Evolutionary conservation across 1,140 invertebrate species (phyloP).

Genomic region (Plectrocnemia conspersa): DNA sequence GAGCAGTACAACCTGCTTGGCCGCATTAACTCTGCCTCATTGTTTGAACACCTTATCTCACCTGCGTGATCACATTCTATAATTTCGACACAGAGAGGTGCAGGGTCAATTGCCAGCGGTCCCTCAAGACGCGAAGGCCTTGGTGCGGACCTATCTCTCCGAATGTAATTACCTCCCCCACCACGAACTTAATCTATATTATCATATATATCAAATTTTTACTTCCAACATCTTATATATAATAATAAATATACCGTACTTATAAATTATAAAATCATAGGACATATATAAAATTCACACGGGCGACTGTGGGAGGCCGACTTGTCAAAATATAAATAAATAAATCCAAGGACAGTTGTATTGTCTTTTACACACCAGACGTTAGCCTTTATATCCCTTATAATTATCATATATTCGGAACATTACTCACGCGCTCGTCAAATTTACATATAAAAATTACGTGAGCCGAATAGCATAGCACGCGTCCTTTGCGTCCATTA

Average conservation of each 20-base stretch:
- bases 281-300: too few species aligned
- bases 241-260: too few species aligned
- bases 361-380: neutral
- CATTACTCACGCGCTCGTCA: constrained; percentile 14
- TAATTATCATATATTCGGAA: neutral
- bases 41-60: constrained; percentile 20
- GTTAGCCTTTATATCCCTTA: neutral
- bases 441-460: constrained; percentile 19
- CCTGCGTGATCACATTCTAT: constrained; percentile 10
- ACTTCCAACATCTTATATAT: too few species aligned
- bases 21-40: constrained; percentile 18
- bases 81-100: constrained; percentile 4
- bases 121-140: too few species aligned
- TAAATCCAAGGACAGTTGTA: neutral
- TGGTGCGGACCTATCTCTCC: too few species aligned
- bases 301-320: neutral
- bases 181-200: too few species aligned
- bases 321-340: neutral
- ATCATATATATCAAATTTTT: too few species aligned
- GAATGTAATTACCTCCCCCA: too few species aligned
- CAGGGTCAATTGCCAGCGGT: too few species aligned
- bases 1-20: constrained; percentile 14
- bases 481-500: constrained; percentile 15
- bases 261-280: too few species aligned
- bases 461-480: constrained; percentile 10